A percentile compares a stretch with the other conserved stretches of the same genome.
Conservation (phyloP, 2,113 vertebrate species). For the Neopipo cinnamomea region DNA sequence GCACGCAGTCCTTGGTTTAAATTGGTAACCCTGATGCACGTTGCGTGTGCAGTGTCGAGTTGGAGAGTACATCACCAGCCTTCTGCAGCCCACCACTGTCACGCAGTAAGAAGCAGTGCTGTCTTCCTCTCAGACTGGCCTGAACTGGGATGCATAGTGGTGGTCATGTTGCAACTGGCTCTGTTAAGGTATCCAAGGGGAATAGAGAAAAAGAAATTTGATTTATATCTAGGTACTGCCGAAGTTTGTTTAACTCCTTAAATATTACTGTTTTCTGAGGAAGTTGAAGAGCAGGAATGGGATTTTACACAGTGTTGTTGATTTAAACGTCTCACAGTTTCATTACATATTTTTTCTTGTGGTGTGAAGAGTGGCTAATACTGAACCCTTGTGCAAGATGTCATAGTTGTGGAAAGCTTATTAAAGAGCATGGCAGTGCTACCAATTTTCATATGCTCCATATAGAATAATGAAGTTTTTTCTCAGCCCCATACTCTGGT, state of each 20-base stretch:
- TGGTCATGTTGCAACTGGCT: background rate
- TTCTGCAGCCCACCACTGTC: background rate
- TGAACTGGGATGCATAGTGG: background rate
- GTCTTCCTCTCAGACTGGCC: background rate
- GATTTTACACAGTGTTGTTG: background rate
- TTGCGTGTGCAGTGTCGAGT: background rate
- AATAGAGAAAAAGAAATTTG: background rate
- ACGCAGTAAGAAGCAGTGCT: background rate
- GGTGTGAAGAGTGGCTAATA: background rate
- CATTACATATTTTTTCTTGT: background rate
- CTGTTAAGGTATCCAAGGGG: background rate
- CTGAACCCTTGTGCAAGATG: background rate
- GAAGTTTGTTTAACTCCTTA: conserved; percentile 2
- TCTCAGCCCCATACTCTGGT: background rate
- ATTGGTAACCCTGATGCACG: background rate
- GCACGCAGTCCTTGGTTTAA: fast-evolving
- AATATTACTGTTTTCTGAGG: conserved; percentile 38
- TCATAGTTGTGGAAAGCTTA: background rate
- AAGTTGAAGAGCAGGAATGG: conserved; percentile 19
- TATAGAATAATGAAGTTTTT: background rate
- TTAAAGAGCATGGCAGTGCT: background rate
- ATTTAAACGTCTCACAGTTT: background rate
- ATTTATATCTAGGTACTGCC: background rate
- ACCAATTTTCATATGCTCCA: background rate
- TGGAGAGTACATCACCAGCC: background rate